Conservation (phyloP, 2,113 vertebrate genomes). For the Saccopteryx bilineata region DNA sequence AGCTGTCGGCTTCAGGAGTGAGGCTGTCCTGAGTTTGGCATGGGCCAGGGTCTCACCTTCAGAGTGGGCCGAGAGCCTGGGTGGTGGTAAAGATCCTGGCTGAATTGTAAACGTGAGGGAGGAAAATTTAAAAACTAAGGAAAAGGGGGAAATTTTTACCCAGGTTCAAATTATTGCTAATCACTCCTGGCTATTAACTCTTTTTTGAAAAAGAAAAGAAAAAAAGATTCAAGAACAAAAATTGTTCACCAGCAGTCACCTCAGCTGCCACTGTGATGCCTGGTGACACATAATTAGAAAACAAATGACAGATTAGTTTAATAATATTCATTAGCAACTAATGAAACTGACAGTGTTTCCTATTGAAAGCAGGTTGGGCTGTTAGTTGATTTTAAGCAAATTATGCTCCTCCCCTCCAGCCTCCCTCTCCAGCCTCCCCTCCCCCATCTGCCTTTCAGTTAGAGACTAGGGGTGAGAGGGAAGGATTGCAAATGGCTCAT, state of each 20-base stretch:
- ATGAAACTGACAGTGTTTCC: constrained; percentile 88
- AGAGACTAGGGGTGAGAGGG: background rate
- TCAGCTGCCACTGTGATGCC: constrained; percentile 86
- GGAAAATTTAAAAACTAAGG: background rate
- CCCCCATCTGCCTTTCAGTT: constrained; percentile 75
- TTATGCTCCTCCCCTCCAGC: constrained; percentile 75
- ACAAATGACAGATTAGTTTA: constrained; percentile 92
- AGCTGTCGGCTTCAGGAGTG: background rate
- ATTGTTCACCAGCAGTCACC: constrained; percentile 84
- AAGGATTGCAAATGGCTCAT: background rate
- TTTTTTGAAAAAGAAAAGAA: constrained; percentile 39
- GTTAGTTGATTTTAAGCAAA: constrained; percentile 87
- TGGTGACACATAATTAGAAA: constrained; percentile 91
- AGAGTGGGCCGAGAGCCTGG: background rate
- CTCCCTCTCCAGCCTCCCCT: background rate
- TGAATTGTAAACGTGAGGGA: background rate
- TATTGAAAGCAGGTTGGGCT: constrained; percentile 85
- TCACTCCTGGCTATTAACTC: constrained; percentile 76
- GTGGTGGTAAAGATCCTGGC: background rate
- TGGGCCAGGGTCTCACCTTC: background rate
- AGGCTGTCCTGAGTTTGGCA: background rate
- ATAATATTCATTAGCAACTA: constrained; percentile 92
- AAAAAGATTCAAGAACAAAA: constrained; percentile 16
- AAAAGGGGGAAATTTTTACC: background rate
- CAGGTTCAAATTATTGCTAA: constrained; percentile 82